Percentiles rank a stretch among this genome's conserved stretches.
Evolutionary conservation across 2,888 invertebrate genomes (phyloP).

Genomic region (Phytoseiulus persimilis): DNA sequence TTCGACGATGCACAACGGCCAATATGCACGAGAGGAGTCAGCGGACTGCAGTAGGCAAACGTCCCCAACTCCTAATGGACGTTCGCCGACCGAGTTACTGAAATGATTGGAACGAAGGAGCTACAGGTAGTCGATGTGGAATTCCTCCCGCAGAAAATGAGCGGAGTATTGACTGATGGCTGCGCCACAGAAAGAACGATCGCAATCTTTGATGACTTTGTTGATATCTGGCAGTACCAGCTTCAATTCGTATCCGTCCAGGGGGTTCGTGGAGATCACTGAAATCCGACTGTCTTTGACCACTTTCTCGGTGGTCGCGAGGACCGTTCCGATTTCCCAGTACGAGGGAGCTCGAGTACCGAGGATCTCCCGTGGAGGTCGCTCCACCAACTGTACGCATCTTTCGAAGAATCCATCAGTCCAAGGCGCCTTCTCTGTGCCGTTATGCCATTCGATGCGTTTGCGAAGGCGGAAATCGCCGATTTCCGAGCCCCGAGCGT

Average conservation of each 20-base stretch:
- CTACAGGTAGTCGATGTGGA: neutral
- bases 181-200: no score
- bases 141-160: neutral
- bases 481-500: constrained; percentile 40
- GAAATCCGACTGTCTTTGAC: constrained; percentile 50
- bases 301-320: constrained; percentile 47
- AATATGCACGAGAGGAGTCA: neutral
- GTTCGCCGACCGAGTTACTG: neutral
- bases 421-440: constrained; percentile 51
- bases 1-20: neutral
- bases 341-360: constrained; percentile 50
- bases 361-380: constrained; percentile 48
- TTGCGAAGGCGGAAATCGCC: constrained; percentile 36
- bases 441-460: constrained; percentile 48
- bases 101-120: neutral
- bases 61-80: neutral
- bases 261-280: constrained; percentile 43
- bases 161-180: no score
- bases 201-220: no score
- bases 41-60: neutral
- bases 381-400: constrained; percentile 50
- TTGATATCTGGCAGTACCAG: no score
- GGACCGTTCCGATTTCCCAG: constrained; percentile 47
- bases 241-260: no score
- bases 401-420: constrained; percentile 53